phyloP scores from a whole-genome alignment of 2,797 vertebrate genomes.

The Enteromius radiatus region DNA sequence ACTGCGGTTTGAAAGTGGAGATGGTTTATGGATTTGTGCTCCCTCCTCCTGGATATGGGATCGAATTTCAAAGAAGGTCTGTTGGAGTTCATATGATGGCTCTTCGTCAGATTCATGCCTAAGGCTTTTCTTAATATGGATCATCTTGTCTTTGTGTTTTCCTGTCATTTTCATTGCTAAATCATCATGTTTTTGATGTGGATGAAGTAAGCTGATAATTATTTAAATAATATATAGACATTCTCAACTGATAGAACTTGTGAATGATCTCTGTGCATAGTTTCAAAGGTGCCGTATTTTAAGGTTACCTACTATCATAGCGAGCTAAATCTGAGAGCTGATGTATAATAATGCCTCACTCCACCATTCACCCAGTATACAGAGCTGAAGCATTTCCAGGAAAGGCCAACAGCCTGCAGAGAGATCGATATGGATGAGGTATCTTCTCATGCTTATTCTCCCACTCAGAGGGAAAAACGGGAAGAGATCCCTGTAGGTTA shows the following conservation, averaged over 20 bases:
- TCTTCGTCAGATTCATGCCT: constrained; percentile 23
- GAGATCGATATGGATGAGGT: constrained; percentile 24
- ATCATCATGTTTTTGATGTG: not conserved
- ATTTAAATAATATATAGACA: not conserved
- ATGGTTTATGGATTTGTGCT: constrained; percentile 22
- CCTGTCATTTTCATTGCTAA: not conserved
- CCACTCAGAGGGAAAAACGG: not conserved
- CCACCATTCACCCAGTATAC: not conserved
- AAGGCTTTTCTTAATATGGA: not conserved
- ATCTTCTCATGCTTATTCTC: constrained; percentile 3
- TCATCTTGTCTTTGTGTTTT: not conserved
- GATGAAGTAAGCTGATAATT: not conserved
- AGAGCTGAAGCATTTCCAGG: constrained; percentile 7
- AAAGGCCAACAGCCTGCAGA: constrained; percentile 25
- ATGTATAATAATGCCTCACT: not conserved
- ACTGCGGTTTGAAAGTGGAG: constrained; percentile 44
- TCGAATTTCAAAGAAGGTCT: constrained; percentile 46
- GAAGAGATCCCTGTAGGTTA: not conserved
- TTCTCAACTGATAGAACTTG: not conserved
- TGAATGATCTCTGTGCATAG: not conserved
- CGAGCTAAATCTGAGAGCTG: not conserved
- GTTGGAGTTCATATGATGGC: constrained; percentile 37
- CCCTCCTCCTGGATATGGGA: constrained; percentile 22
- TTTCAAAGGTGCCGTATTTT: not conserved
- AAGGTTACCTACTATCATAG: not conserved